phyloP scores from a whole-genome alignment of 2,797 vertebrate genomes.

The Gobio occitaniae region DNA sequence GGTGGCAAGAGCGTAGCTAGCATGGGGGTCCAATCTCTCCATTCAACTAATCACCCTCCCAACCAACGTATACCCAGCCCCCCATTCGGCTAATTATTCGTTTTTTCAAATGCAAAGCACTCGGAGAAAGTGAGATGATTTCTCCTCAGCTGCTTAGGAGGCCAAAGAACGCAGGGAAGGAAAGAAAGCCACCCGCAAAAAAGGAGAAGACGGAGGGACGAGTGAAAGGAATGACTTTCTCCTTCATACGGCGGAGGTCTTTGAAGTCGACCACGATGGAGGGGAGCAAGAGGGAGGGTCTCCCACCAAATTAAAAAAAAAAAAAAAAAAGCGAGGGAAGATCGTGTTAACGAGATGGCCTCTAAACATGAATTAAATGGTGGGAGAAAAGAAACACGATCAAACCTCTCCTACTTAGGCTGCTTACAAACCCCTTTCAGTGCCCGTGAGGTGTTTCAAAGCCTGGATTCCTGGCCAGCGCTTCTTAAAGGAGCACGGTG shows the following conservation, averaged over 20 bases:
- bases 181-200: conserved; percentile 62
- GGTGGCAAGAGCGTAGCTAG: conserved; percentile 50
- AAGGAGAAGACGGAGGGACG: conserved; percentile 60
- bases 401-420: conserved; percentile 77
- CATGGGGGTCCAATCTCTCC: conserved; percentile 51
- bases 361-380: conserved; percentile 85
- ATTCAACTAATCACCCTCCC: conserved; percentile 57
- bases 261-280: conserved; percentile 74
- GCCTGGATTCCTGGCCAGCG: conserved; percentile 79
- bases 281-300: conserved; percentile 44
- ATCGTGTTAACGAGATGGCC: conserved; percentile 85
- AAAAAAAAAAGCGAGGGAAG: conserved; percentile 73
- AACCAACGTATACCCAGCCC: conserved; percentile 58
- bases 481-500: conserved; percentile 77
- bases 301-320: background rate
- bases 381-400: conserved; percentile 81
- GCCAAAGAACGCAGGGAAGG: conserved; percentile 51
- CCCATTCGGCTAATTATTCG: conserved; percentile 79
- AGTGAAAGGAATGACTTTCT: conserved; percentile 82
- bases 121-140: conserved; percentile 84
- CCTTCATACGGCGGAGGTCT: conserved; percentile 73
- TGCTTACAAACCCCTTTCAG: conserved; percentile 79
- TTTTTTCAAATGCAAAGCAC: conserved; percentile 86
- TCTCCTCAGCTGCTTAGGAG: conserved; percentile 72
- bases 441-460: conserved; percentile 74